phyloP scores from a whole-genome alignment of 2,797 vertebrate genomes.

The Pipistrellus nathusii region DNA sequence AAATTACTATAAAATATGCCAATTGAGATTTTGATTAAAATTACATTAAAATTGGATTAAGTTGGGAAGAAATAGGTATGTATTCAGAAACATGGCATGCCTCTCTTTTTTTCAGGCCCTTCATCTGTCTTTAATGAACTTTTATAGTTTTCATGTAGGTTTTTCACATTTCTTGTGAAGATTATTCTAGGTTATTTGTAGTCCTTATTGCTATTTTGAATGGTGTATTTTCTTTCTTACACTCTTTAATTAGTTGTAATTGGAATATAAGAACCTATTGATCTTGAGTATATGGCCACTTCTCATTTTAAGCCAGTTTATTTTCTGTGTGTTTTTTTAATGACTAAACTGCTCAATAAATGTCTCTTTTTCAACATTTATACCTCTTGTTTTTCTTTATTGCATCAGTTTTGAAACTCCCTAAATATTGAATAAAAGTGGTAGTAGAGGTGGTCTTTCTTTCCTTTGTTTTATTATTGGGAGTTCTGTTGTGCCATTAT shows the following conservation, averaged over 20 bases:
- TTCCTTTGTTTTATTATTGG: conserved; percentile 26
- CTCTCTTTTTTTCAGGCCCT: neutral
- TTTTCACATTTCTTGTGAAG: conserved; percentile 20
- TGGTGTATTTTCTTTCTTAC: conserved; percentile 45
- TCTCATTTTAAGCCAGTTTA: conserved; percentile 3
- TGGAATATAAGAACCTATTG: conserved; percentile 4
- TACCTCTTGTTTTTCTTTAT: neutral
- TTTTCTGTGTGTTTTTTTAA: conserved; percentile 33
- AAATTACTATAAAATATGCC: conserved; percentile 23
- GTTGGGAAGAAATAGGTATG: conserved; percentile 22
- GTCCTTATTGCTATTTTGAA: neutral
- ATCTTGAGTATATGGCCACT: neutral
- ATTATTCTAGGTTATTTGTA: conserved; percentile 37
- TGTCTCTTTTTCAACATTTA: neutral
- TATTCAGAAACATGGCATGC: conserved; percentile 4
- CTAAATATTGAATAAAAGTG: neutral
- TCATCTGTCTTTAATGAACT: conserved; percentile 33
- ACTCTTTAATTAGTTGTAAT: conserved; percentile 14
- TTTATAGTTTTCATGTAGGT: neutral
- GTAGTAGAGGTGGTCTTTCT: neutral
- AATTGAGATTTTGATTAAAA: conserved; percentile 43
- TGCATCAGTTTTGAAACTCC: neutral
- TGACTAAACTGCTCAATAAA: neutral
- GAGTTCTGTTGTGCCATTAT: neutral
- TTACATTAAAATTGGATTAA: conserved; percentile 27